Base-by-base conservation (phyloP, 1,140 invertebrate genomes). In the Lasioglossum albipes region DNA sequence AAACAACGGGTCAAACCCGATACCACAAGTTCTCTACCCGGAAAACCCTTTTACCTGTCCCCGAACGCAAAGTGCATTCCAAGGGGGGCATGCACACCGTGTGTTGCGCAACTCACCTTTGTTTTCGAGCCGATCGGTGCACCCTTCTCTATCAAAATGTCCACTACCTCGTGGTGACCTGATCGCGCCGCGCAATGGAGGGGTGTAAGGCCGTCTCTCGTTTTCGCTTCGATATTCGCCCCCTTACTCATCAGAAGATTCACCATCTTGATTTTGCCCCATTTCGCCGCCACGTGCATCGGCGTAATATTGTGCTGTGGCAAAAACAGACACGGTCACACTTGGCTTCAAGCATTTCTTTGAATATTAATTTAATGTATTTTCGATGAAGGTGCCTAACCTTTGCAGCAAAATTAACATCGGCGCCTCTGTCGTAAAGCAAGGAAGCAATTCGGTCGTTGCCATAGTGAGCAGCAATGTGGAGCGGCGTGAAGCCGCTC, bases 401-500 rank as follows among this genome's bases (percentile, higher is more conserved):
- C 94, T 99, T 99, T 20, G 99, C 99, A 68, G 97, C 96, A 89
- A 97, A 98, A 93, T 99, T 99, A 42, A 99, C 97, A 94, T 99
- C 98, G 41, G 99, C 99, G 41, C 97, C 97, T 90, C 96, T 96
- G 59, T 98, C 96, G 57, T 99, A 95, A 65, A 99, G 94, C 78
- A 99, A 95, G 79, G 95, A 96, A 62, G 98, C 99, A 81, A 99
- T 98, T 91, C 97, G 97, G 88, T 98, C 97, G 93, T 99, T 99
- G 41, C 99, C 99, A 94, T 99, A 99, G 94, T 99, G 99, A 31
- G 98, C 97, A 41, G 99, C 98, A 89, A 99, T 99, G 93, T 99
- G 99, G 27, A 99, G 95, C 1, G 99, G 98, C 2, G 99, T 99
- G 91, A 99, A 99, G 1, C 99, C 98, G 89, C 98, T 99, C 94